Evolutionary conservation across 2,888 invertebrate genomes (phyloP).

Genomic region (Tinea pellionella): DNA sequence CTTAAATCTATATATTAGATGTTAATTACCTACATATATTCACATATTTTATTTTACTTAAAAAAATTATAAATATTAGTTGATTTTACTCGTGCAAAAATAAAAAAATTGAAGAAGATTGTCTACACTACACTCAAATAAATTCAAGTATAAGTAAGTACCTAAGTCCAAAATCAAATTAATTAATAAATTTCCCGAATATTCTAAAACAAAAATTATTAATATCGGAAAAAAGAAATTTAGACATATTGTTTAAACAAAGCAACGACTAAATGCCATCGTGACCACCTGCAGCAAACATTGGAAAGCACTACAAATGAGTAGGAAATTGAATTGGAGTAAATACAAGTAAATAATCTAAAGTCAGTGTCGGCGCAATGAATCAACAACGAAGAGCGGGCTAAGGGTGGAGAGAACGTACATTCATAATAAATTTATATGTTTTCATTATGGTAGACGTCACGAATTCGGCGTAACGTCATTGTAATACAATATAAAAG

Average conservation of each 20-base stretch:
- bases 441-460: conserved; percentile 10
- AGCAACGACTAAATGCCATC: not conserved
- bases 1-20: no score
- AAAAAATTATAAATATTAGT: no score
- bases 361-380: conserved; percentile 21
- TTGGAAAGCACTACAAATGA: conserved; percentile 22
- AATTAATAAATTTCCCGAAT: no score
- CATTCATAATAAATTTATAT: conserved; percentile 9
- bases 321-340: conserved; percentile 24
- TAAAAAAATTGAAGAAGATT: no score
- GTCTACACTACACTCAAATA: no score
- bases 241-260: not conserved
- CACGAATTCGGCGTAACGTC: not conserved
- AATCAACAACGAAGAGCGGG: conserved; percentile 19
- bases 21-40: no score
- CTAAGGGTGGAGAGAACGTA: conserved; percentile 13
- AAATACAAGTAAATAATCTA: conserved; percentile 10
- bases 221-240: not conserved
- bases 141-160: no score
- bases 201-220: no score
- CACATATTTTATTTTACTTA: no score
- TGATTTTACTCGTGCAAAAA: no score
- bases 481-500: not conserved
- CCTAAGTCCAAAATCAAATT: no score
- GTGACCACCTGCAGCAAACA: conserved; percentile 15